Percentiles rank a stretch among this genome's conserved stretches.
Evolutionary conservation across 2,113 vertebrate species (phyloP).

Genomic region (Rhabdomys dilectus): DNA sequence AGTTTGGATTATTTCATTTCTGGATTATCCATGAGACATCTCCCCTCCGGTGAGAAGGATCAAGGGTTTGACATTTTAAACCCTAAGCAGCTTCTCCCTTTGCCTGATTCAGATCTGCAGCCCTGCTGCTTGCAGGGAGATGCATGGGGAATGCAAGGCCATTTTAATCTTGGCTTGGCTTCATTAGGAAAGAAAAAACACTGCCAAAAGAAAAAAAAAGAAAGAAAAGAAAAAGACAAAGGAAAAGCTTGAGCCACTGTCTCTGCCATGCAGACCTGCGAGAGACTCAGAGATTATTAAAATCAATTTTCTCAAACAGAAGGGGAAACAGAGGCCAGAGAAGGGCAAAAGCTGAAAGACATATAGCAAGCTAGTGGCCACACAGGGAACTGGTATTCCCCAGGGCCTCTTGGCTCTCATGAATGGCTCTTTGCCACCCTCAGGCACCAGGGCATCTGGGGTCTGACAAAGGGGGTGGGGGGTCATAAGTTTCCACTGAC

Average conservation of each 20-base stretch:
- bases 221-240: neutral
- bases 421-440: constrained; percentile 7
- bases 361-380: neutral
- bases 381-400: neutral
- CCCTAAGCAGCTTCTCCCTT: constrained; percentile 76
- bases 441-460: constrained; percentile 35
- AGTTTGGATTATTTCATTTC: constrained; percentile 80
- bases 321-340: constrained; percentile 62
- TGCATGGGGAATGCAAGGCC: constrained; percentile 64
- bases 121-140: constrained; percentile 51
- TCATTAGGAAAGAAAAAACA: constrained; percentile 66
- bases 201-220: constrained; percentile 19
- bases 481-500: constrained; percentile 28
- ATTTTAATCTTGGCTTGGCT: constrained; percentile 75
- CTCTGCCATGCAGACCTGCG: constrained; percentile 43
- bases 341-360: neutral
- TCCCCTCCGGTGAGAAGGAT: constrained; percentile 75
- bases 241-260: neutral
- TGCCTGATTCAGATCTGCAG: constrained; percentile 65
- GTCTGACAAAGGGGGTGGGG: neutral
- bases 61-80: constrained; percentile 82
- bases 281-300: constrained; percentile 21
- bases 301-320: constrained; percentile 51
- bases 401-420: neutral
- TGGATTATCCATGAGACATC: constrained; percentile 79